Evolutionary conservation across 2,113 vertebrate genomes (phyloP).

Genomic region (Merops nubicus): DNA sequence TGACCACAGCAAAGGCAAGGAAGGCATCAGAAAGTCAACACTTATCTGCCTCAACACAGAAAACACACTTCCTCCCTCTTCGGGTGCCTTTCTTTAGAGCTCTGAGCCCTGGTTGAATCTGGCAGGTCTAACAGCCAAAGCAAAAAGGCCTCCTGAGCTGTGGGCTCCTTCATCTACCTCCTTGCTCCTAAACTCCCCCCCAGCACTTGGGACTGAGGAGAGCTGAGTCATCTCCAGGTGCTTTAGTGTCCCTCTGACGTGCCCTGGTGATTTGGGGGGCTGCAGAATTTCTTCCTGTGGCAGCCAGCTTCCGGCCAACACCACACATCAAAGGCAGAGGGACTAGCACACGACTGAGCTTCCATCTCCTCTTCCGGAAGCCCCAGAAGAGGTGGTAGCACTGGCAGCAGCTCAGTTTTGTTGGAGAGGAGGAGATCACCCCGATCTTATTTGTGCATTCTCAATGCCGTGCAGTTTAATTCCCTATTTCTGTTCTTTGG

Average conservation of each 20-base stretch:
- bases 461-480: accelerated
- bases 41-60: neutral
- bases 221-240: neutral
- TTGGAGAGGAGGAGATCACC: neutral
- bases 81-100: accelerated
- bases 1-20: neutral
- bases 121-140: neutral
- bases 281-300: neutral
- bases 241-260: neutral
- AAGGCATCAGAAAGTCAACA: neutral
- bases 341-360: accelerated
- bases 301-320: neutral
- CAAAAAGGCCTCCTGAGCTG: neutral
- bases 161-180: neutral
- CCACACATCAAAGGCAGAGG: accelerated
- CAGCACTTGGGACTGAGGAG: too few relatives aligned
- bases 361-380: neutral
- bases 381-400: neutral
- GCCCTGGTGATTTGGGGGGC: neutral
- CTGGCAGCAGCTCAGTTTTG: neutral
- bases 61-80: neutral
- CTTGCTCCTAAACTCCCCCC: neutral
- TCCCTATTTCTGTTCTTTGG: neutral
- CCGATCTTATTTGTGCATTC: neutral
- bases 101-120: neutral